Percentiles rank a stretch among this genome's conserved stretches.
Conservation (phyloP, 2,113 vertebrate species). For the Oryzias javanicus region DNA sequence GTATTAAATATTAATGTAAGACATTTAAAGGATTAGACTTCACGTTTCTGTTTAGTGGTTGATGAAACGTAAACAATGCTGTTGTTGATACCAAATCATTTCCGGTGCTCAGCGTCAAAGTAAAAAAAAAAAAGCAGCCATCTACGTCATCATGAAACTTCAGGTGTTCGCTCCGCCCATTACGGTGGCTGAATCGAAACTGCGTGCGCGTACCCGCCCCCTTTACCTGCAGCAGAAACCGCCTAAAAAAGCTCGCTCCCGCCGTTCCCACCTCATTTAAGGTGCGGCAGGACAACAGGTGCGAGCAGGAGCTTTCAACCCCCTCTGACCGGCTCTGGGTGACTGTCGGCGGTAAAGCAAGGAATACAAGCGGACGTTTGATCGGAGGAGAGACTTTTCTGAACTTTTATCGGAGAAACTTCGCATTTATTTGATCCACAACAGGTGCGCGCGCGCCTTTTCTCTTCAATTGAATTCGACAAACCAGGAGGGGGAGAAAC, state of each 20-base stretch:
- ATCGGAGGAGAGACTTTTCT: too few relatives aligned
- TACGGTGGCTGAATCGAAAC: constrained; percentile 66
- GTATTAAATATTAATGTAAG: too few relatives aligned
- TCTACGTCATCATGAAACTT: constrained; percentile 66
- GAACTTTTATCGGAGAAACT: neutral
- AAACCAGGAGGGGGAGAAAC: constrained; percentile 47
- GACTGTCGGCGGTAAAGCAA: too few relatives aligned
- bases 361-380: too few relatives aligned
- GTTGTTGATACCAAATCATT: neutral
- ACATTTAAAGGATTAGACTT: neutral
- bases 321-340: too few relatives aligned
- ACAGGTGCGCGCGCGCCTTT: constrained; percentile 40
- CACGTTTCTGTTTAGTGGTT: accelerated
- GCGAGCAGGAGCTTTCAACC: constrained; percentile 3
- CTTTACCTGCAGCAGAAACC: constrained; percentile 48
- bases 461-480: neutral
- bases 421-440: neutral
- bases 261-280: constrained; percentile 43
- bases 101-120: neutral
- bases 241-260: constrained; percentile 66
- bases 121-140: neutral
- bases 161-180: constrained; percentile 12
- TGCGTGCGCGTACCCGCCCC: constrained; percentile 62
- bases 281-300: constrained; percentile 73
- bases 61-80: neutral